Conservation (phyloP, 2,888 invertebrate genomes). For the Sturmia bella region DNA sequence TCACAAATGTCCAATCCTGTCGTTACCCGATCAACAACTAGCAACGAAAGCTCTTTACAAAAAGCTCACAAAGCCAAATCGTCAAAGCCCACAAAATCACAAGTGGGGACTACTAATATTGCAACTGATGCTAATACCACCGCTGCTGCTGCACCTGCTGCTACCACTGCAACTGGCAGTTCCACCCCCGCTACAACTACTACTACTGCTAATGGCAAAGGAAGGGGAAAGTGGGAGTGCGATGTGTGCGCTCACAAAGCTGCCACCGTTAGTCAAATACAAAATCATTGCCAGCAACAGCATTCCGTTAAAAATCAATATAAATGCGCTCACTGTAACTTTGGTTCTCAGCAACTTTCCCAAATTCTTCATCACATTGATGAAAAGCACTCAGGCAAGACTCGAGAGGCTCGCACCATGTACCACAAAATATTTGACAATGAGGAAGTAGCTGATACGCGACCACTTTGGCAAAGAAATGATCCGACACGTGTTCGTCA, state of each 20-base stretch:
- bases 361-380: constrained; percentile 85
- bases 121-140: too few species aligned
- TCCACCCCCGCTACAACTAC: background rate
- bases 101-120: too few species aligned
- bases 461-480: constrained; percentile 85
- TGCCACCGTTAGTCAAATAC: constrained; percentile 72
- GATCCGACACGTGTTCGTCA: constrained; percentile 83
- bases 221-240: constrained; percentile 76
- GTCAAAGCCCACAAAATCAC: too few species aligned
- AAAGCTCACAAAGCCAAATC: too few species aligned
- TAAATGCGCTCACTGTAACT: constrained; percentile 87
- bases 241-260: constrained; percentile 73
- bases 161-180: too few species aligned
- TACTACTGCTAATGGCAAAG: constrained; percentile 1
- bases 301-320: constrained; percentile 87
- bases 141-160: too few species aligned
- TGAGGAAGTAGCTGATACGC: constrained; percentile 71
- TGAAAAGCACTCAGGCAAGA: constrained; percentile 83
- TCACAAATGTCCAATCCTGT: background rate
- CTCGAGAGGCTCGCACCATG: constrained; percentile 72
- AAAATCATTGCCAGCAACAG: constrained; percentile 71
- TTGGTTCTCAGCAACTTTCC: constrained; percentile 83
- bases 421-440: constrained; percentile 71
- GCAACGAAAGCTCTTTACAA: constrained; percentile 7
- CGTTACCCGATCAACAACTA: constrained; percentile 16